Conservation (phyloP, 2,888 invertebrate genomes). For the Lasioglossum leucozonium region DNA sequence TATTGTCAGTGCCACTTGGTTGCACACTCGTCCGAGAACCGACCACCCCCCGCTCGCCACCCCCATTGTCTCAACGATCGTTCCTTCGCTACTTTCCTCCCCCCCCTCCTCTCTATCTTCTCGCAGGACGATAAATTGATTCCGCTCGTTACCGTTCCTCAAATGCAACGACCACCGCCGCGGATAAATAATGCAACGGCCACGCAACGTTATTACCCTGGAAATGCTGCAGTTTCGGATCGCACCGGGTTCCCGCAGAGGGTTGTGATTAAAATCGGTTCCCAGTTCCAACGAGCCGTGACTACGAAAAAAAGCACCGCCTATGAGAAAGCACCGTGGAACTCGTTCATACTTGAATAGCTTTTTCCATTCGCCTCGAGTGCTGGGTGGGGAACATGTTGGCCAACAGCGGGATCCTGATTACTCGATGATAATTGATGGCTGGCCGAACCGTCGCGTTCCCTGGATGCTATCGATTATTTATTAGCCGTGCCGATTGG, state of each 20-base stretch:
- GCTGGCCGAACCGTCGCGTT: constrained; percentile 3
- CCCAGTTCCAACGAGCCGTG: neutral
- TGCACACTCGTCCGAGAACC: constrained; percentile 47
- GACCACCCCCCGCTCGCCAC: neutral
- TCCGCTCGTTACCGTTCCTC: constrained; percentile 28
- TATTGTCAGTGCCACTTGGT: constrained; percentile 66
- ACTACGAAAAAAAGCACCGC: constrained; percentile 2
- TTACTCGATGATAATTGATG: constrained; percentile 32
- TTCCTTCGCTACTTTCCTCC: constrained; percentile 17
- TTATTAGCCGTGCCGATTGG: neutral
- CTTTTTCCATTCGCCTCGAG: constrained; percentile 11
- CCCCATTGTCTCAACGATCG: constrained; percentile 53
- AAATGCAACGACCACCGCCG: neutral
- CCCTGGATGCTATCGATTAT: neutral
- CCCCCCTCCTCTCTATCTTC: neutral
- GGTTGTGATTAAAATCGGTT: constrained; percentile 26
- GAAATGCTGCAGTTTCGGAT: constrained; percentile 9
- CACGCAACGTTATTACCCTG: constrained; percentile 1
- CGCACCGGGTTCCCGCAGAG: neutral
- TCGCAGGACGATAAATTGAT: constrained; percentile 36
- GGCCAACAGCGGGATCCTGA: constrained; percentile 13
- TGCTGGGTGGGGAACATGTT: constrained; percentile 11
- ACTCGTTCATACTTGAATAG: neutral
- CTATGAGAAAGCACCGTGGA: constrained; percentile 6
- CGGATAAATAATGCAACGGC: constrained; percentile 17